These are phyloP conservation scores for Lates japonicus DNA, from an alignment of 2,797 vertebrate genomes.

Conservation along the genomic window DNA sequence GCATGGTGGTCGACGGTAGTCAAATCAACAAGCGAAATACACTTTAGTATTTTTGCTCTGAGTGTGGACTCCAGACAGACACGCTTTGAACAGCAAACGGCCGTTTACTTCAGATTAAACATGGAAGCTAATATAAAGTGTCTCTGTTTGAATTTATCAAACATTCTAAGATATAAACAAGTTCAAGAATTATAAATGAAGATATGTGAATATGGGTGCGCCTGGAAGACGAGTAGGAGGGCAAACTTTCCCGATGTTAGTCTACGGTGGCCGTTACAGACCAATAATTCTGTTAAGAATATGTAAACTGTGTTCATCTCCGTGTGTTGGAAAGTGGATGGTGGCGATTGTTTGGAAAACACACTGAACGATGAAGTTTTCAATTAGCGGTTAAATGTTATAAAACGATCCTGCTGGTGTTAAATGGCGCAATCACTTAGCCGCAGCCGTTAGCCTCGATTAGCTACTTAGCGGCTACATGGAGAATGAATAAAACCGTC, in stretches of 20 bases:
- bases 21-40: fast-evolving
- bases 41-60: fast-evolving
- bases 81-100: fast-evolving
- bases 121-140: too few species aligned
- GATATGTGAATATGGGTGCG: too few species aligned
- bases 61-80: not conserved
- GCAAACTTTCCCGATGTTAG: fast-evolving
- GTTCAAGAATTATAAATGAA: too few species aligned
- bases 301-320: not conserved
- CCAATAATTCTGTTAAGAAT: fast-evolving
- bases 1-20: conserved; percentile 7
- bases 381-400: not conserved
- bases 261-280: conserved; percentile 23
- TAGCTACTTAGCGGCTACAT: not conserved
- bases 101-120: too few species aligned
- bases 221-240: not conserved
- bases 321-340: not conserved
- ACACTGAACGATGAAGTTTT: not conserved
- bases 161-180: too few species aligned
- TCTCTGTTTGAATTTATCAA: too few species aligned
- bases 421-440: not conserved
- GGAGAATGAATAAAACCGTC: not conserved
- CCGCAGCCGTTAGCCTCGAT: not conserved
- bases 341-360: fast-evolving
- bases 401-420: not conserved